Percentiles rank a stretch among this genome's conserved stretches.
Conservation (phyloP, 92 coral and sea anemone species). For the Zoanthus gigantus region DNA sequence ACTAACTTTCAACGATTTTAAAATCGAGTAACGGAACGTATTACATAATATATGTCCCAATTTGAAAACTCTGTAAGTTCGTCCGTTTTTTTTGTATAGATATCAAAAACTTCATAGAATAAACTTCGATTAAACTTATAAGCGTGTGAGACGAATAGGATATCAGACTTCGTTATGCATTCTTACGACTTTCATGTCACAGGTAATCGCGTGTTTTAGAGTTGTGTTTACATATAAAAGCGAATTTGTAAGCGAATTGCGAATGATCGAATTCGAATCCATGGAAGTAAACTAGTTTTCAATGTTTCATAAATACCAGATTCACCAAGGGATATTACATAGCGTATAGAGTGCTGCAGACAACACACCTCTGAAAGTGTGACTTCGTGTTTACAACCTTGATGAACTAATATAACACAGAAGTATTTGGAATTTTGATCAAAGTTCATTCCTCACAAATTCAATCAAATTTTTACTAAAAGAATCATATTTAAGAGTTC, state of each 20-base stretch:
- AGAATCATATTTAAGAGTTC: not conserved
- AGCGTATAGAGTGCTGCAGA: not conserved
- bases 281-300: not conserved
- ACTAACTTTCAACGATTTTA: not conserved
- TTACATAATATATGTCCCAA: not conserved
- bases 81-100: not conserved
- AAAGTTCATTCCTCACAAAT: not conserved
- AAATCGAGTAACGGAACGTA: not conserved
- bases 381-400: conserved; percentile 35
- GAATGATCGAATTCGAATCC: conserved; percentile 34
- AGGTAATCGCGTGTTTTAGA: conserved; percentile 15
- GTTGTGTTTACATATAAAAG: conserved; percentile 38
- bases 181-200: conserved; percentile 40
- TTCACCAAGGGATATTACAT: not conserved
- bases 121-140: not conserved
- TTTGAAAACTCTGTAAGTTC: not conserved
- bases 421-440: conserved; percentile 19
- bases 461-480: not conserved
- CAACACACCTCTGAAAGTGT: not conserved
- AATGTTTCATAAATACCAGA: not conserved
- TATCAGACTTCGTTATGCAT: conserved; percentile 46
- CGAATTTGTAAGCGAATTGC: conserved; percentile 19
- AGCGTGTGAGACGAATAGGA: not conserved
- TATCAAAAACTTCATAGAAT: not conserved
- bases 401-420: not conserved